Evolutionary conservation across 2,888 invertebrate genomes (phyloP).

Genomic region (Dorcus parallelipipedus): DNA sequence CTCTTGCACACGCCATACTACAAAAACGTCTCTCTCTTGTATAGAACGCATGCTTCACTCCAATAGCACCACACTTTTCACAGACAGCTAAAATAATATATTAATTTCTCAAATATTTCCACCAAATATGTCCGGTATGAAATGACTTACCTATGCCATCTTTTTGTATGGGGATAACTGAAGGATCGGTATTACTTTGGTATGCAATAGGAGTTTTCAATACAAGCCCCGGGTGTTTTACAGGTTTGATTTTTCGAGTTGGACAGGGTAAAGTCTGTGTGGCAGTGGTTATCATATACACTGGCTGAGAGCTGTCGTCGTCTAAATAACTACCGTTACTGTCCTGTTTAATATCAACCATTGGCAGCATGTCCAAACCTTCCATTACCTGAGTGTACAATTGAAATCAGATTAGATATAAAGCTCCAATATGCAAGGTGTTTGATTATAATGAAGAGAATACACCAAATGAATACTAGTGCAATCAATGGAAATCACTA

Average conservation of each 20-base stretch:
- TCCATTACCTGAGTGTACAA: slow-evolving; percentile 42
- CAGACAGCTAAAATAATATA: slow-evolving; percentile 63
- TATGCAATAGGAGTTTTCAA: slow-evolving; percentile 76
- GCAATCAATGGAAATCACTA: no score
- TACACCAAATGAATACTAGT: no score
- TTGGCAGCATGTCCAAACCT: slow-evolving; percentile 47
- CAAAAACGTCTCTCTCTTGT: slow-evolving; percentile 79
- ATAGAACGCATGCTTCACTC: slow-evolving; percentile 83
- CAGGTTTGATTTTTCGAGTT: slow-evolving; percentile 66
- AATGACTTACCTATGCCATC: slow-evolving; percentile 76
- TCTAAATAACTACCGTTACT: slow-evolving; percentile 51
- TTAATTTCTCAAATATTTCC: neutral
- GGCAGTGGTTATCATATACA: slow-evolving; percentile 53
- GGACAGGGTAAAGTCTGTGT: slow-evolving; percentile 56
- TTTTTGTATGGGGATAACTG: slow-evolving; percentile 82
- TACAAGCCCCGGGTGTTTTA: slow-evolving; percentile 70
- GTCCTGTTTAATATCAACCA: slow-evolving; percentile 46
- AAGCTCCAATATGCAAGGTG: neutral
- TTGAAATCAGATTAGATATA: slow-evolving; percentile 7
- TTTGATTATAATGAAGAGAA: no score
- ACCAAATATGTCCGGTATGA: neutral
- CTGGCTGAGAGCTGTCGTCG: slow-evolving; percentile 47
- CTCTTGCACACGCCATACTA: slow-evolving; percentile 74
- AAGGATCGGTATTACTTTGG: slow-evolving; percentile 75
- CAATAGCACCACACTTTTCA: slow-evolving; percentile 80